phyloP scores from a whole-genome alignment of 2,888 invertebrate genomes.

The Eristalis intricaria region DNA sequence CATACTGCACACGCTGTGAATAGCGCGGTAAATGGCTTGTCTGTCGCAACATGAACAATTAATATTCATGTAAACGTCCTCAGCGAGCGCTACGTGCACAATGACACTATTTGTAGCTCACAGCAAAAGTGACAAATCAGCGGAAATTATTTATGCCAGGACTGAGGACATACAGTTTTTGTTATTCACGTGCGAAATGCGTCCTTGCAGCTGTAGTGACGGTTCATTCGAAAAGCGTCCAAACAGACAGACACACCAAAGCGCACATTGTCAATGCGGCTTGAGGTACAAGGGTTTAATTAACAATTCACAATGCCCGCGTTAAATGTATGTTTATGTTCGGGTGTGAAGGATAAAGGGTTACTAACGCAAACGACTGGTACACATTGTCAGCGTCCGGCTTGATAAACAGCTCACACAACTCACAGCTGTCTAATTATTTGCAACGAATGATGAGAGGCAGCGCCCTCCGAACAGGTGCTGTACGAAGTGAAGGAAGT shows the following conservation, averaged over 20 bases:
- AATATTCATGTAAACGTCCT: conserved; percentile 65
- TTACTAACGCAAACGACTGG: conserved; percentile 19
- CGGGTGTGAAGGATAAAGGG: conserved; percentile 2
- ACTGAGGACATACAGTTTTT: conserved; percentile 43
- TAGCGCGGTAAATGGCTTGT: conserved; percentile 17
- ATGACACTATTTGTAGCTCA: conserved; percentile 44
- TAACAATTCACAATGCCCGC: conserved; percentile 49
- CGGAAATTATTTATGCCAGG: conserved; percentile 60
- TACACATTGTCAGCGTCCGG: conserved; percentile 28
- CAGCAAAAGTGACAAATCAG: conserved; percentile 62
- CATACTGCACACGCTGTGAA: neutral
- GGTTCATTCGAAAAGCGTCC: neutral
- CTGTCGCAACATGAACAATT: conserved; percentile 20
- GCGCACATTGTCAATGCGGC: neutral
- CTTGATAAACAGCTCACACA: conserved; percentile 48
- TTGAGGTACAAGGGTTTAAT: conserved; percentile 54
- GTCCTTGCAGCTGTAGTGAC: neutral
- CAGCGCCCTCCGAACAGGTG: conserved; percentile 44
- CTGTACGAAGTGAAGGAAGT: neutral
- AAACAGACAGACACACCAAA: neutral
- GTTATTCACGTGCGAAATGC: conserved; percentile 61
- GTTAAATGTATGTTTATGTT: conserved; percentile 16
- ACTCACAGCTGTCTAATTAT: conserved; percentile 55
- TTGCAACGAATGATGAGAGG: conserved; percentile 32
- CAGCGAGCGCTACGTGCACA: conserved; percentile 11